Evolutionary conservation across 2,888 invertebrate species (phyloP), one percentile per base, ranked within the genome.

Genomic region (Epinotia demarniana): DNA sequence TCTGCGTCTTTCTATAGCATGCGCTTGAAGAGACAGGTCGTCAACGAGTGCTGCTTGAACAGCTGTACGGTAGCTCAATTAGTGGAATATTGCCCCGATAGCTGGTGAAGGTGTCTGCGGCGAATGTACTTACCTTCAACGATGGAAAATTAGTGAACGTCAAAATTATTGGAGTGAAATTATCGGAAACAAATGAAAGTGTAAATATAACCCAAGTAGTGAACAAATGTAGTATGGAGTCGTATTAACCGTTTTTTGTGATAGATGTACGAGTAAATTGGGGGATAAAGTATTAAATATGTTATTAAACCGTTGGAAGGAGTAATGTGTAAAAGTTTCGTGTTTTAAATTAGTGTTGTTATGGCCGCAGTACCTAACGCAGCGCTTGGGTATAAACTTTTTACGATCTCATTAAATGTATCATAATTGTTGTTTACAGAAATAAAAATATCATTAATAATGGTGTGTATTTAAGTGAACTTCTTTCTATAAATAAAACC

Each of bases 1-100:
- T 86, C 88, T 0, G 83, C 88, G 3, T 27, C 87, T 49, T 84
- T 87, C 58, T 87, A 83, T 11, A 86, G 80, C 75, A 84, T 85
- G 66, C 85, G 90, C 73, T 74, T 86, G 33, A 89, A 84, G 78
- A 84, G 90, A 66, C 88, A 88, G 77, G 81, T 92, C 3, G 89
- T 81, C 0, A 86, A 90, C 58, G 88, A 91, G 75, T 93, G 93
- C 80, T 93, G 93, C 75, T 74, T 83, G 2, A 83, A 80, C 13
- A 81, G 91, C 0, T 93, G 93, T 73, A 87, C 90, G 0, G 81
- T 93, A 16, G 83, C 88, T 3, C 86, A 92, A 77, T 80, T 93
- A n/a, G 79, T 92, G 18, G 84, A 90, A 60, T 93, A 92, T 77
- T 93, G 93, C 79, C 90, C 92, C 13, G 90, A 91, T 49, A 86